phyloP scores from a whole-genome alignment of 2,888 invertebrate species.

The Panorpa germanica region DNA sequence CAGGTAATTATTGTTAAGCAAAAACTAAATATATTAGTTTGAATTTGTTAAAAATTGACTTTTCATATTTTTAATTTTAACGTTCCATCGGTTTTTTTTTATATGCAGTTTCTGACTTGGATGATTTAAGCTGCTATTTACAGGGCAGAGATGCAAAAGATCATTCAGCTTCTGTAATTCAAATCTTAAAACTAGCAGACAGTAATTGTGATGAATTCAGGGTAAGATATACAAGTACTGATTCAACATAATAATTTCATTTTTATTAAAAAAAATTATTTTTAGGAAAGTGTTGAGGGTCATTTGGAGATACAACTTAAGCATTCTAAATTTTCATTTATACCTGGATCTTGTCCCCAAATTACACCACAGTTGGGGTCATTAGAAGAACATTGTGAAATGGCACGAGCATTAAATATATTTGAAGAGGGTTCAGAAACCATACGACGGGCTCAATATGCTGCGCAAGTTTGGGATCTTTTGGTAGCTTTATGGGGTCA shows the following conservation, averaged over 20 bases:
- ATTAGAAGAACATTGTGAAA: conserved; percentile 33
- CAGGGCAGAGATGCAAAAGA: conserved; percentile 17
- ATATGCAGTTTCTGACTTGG: neutral
- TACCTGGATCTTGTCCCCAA: conserved; percentile 27
- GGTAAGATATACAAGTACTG: too few species aligned
- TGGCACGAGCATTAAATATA: conserved; percentile 23
- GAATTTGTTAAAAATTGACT: too few species aligned
- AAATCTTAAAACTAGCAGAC: conserved; percentile 15
- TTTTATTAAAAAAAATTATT: conserved; percentile 12
- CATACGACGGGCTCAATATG: conserved; percentile 14
- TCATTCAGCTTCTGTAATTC: conserved; percentile 17
- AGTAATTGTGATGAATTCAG: too few species aligned
- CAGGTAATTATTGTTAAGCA: conserved; percentile 21
- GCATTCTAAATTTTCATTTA: conserved; percentile 28
- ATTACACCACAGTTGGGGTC: conserved; percentile 18
- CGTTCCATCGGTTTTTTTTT: too few species aligned
- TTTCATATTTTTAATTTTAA: too few species aligned
- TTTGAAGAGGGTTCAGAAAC: conserved; percentile 14
- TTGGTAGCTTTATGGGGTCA: conserved; percentile 76
- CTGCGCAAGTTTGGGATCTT: conserved; percentile 46
- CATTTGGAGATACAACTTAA: conserved; percentile 46
- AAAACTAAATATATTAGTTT: too few species aligned
- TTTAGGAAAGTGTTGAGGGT: conserved; percentile 34
- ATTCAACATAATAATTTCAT: conserved; percentile 19
- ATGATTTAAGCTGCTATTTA: conserved; percentile 13